A percentile compares a stretch with the other conserved stretches of the same genome.
phyloP scores from a whole-genome alignment of 1,140 invertebrate species.

The Teleogryllus occipitalis region DNA sequence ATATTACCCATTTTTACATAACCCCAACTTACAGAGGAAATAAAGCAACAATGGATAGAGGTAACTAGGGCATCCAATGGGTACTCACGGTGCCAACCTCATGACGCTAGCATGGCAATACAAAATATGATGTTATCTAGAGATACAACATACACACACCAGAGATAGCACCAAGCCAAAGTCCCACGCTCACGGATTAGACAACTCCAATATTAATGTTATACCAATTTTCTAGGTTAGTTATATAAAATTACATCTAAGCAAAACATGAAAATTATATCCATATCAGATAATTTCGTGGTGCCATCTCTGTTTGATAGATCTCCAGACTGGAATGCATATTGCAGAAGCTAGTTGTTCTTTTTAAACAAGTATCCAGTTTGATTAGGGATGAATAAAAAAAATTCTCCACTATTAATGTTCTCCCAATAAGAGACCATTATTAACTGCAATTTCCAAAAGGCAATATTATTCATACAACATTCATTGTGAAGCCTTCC shows the following conservation, averaged over 20 bases:
- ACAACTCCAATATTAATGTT: too few relatives aligned
- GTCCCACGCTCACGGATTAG: too few relatives aligned
- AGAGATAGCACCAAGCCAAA: neutral
- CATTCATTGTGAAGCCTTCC: too few relatives aligned
- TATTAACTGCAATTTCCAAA: too few relatives aligned
- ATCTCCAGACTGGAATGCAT: neutral
- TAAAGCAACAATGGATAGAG: too few relatives aligned
- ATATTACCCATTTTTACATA: too few relatives aligned
- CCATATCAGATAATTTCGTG: neutral
- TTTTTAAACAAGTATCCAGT: neutral
- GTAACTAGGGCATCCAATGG: neutral
- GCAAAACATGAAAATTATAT: neutral
- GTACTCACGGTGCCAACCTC: conserved; percentile 2
- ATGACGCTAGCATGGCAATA: neutral
- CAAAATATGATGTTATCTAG: neutral
- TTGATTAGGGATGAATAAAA: too few relatives aligned
- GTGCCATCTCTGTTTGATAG: neutral
- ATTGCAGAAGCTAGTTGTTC: neutral
- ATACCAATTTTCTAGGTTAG: too few relatives aligned
- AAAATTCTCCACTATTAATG: too few relatives aligned
- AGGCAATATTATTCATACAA: too few relatives aligned
- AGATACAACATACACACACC: neutral
- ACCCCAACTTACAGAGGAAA: too few relatives aligned
- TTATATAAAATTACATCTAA: neutral
- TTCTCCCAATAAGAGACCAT: too few relatives aligned